Base-by-base conservation (phyloP, 92 coral and sea anemone species). In the Bergia sp. region DNA sequence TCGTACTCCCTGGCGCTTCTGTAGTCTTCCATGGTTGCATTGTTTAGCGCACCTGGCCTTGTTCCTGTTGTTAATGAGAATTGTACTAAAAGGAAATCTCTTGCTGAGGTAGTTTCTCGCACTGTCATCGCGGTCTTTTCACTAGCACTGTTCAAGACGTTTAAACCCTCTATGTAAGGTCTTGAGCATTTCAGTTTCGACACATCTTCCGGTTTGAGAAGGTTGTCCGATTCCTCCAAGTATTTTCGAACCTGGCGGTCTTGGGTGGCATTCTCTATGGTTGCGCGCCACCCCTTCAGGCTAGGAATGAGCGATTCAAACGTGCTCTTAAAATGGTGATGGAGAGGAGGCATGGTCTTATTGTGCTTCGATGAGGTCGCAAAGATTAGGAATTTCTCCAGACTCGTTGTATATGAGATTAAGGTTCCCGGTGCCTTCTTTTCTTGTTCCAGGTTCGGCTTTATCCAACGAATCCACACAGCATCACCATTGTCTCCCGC, bases 281-380 rank as follows among this genome's bases (percentile, higher is more conserved):
- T 73, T 1, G 79, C 47, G 4, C 81, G 10, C 88, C 88, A 85
- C 36, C 88, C 88, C 23, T 85, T 85, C 12, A 85, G 13, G 4
- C 37, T 64, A 8, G 45, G 45, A 9, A 72, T 64, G 1, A 85
- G 16, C 1, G 44, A 3, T 3, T 2, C 4, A 7, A 85, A 73
- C 7, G 13, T 73, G 4, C 29, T 37, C n/a, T 65, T 7, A 49
- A 72, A 43, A 13, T 71, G 29, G 1, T 38, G 42, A 36, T 71
- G 45, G 6, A 85, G 0, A 10, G 80, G 69, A 7, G 80, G 88
- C 0, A 23, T 65, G 0, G 43, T 10, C 40, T 36, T 72, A 45
- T 72, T 85, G 45, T 38, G 57, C 1, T 45, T 38, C 1, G 18
- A 7, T 55, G 73, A 38, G 1, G 88, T 85, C 5, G 66, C 42